Base-by-base conservation (phyloP, 2,797 vertebrate species). In the Pseudochaenichthys georgianus region DNA sequence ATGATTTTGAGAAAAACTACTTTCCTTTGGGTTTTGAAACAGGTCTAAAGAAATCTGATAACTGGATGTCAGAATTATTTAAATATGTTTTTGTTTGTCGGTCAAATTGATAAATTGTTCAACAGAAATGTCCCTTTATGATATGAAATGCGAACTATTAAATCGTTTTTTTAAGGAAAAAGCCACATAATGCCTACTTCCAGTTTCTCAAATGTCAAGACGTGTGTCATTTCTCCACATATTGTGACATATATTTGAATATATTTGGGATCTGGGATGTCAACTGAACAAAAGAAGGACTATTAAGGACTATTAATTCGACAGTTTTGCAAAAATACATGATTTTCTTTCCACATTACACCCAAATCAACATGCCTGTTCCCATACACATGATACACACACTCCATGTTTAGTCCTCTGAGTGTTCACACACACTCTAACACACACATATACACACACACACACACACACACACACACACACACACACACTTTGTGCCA, bases 341-440 rank as follows among this genome's bases (percentile, higher is more conserved):
- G 6, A 10, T 46, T 47, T 19, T n/a, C 3, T 9, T 0, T 28
- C n/a, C 17, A 21, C 19, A 21, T 50, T 42, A 51, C 2, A 46
- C 17, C 41, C 4, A 1, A 7, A 31, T 63, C 17, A 17, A 58
- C 67, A 67, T 57, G 73, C 46, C 52, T 57, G 69, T 60, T 70
- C 45, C 43, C n/a, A 28, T 76, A 85, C 70, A 82, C 64, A 83
- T 21, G 63, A 85, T 76, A 86, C 82, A 85, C 64, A 72, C 42
- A 21, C 43, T 69, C 79, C 75, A 81, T 70, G 69, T 80, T 66
- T 73, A 79, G 66, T 60, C 80, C 42, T 42, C n/a, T 21, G 17
- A 28, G 28, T 23, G 50, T 42, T 48, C 54, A 58, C 34, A 76
- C 63, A 80, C 34, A 75, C 65, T 62, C 57, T 28, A 1, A 70